Evolutionary conservation across 2,888 invertebrate species (phyloP), one percentile per base, ranked within the genome.

Genomic region (Syritta pipiens): DNA sequence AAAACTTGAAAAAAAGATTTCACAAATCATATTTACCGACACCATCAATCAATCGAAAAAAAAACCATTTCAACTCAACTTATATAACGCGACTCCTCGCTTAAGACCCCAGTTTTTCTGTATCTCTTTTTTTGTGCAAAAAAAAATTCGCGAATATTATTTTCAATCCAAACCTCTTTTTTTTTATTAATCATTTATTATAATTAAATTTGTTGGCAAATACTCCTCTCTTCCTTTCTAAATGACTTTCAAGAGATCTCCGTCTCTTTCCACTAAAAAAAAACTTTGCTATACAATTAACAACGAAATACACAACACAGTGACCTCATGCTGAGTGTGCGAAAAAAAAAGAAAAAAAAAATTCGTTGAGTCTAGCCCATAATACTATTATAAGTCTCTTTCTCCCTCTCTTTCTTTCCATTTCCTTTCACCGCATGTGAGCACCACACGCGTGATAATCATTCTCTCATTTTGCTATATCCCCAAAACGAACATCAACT

Each of bases 351-450:
- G n/a, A n/a, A n/a, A n/a, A n/a, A n/a, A n/a, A n/a, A 53, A 65
- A 26, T 71, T 65, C 26, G 40, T 42, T 77, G 55, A 65, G 55
- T 67, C 55, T 67, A 48, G 65, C 35, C 26, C 59, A 59, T 65
- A 71, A 65, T 71, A 24, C 46, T 44, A 53, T 55, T 62, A 55
- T 32, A 7, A 46, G 28, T 30, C 44, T 37, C 17, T 28, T 4
- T 19, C 17, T 14, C 17, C 26, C 6, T 30, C 57, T 37, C 20
- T 48, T 37, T 28, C 30, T 57, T 20, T 24, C 14, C 30, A 57
- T 49, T 69, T 76, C 63, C 69, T 69, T 76, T 76, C 63, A 63
- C 76, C 76, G 46, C 71, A 76, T 76, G 76, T 57, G 62, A 69
- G 49, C 69, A 49, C 10, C 53, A 57, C 42, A 55, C 53, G 46